Evolutionary conservation across 2,888 invertebrate species (phyloP), one percentile per base, ranked within the genome.

Genomic region (Sphinx pinastri): DNA sequence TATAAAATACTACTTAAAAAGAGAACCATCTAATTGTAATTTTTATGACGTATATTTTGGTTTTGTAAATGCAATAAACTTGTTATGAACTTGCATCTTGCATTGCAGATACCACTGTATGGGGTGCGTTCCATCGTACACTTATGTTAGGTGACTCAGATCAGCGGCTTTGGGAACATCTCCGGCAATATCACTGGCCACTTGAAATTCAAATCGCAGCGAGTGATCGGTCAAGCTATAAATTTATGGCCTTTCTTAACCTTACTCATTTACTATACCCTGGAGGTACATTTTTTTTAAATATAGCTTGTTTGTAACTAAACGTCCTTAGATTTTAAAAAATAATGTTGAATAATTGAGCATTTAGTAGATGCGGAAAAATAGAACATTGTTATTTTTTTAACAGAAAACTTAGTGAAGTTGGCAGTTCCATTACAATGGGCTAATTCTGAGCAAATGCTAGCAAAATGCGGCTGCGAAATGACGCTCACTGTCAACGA

Each of bases 121-220:
- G 92, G 92, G 84, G 83, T 13, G 92, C 94, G 0, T 93, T 92
- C 76, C 93, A 92, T 55, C 90, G 93, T 4, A 85, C 86, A 8
- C 78, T 93, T 2, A 72, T 93, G 67, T 72, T 91, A 2, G 75
- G 80, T 16, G 72, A 79, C 14, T 73, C 79, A 0, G 88, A 87
- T 38, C 38, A 55, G 2, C 87, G 84, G 84, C 73, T 93, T 3
- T 73, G 69, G 66, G 73, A 81, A 2, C 85, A 86, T 66, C 70
- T 93, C 7, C 84, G 85, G 2, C 71, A 74, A 1, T 84, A 83
- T 74, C 79, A 82, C 45, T 93, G 93, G 93, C 93, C 93, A 0
- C 70, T 94, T 4, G 93, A 94, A 77, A 60, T 93, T 12, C 88
- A 89, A 70, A 77, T 88, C 19, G 81, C 19, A 19, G 1, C 79